Evolutionary conservation across 2,888 invertebrate species (phyloP), one percentile per base, ranked within the genome.

Genomic region (Harpagoxenus sublaevis): DNA sequence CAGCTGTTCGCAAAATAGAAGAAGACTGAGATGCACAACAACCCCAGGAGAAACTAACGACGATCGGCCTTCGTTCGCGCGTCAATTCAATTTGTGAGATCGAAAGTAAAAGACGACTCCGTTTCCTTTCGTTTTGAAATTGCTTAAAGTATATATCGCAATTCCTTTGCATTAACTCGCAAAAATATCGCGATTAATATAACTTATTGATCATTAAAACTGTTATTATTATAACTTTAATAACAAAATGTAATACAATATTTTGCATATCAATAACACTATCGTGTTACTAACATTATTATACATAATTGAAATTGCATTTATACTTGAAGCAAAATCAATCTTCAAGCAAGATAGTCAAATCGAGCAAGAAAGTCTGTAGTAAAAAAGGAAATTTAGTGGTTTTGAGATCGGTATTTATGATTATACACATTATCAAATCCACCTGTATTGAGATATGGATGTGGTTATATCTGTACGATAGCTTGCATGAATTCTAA

Each of bases 1-100:
- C 39, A 66, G 77, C 66, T 78, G 53, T 57, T 81, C 31, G 39
- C 31, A 62, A 73, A 81, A 62, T 77, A 65, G 55, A 48, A 51
- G 39, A 73, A 35, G 12, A 60, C 60, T 23, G 23, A 45, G 23
- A 23, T 18, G 31, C n/a, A 39, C 53, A 53, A 78, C 18, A 78
- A 57, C 12, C 10, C 15, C 1, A 15, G 12, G 31, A 79, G 70
- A 45, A 70, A 57, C 35, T 48, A 57, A 42, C 1, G 28, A 63
- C 39, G 53, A 78, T n/a, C 55, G 23, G 23, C 45, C 15, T 45
- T 68, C 15, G 10, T 45, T 42, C 5, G 9, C n/a, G 28, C 2
- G 39, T 77, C 39, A 8, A 55, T 42, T 63, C n/a, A 23, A 79
- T 65, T 42, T 42, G 2, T 45, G 23, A 79, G 31, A 68, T 57